phyloP scores from a whole-genome alignment of 2,888 invertebrate genomes.

The Luperina nickerlii region DNA sequence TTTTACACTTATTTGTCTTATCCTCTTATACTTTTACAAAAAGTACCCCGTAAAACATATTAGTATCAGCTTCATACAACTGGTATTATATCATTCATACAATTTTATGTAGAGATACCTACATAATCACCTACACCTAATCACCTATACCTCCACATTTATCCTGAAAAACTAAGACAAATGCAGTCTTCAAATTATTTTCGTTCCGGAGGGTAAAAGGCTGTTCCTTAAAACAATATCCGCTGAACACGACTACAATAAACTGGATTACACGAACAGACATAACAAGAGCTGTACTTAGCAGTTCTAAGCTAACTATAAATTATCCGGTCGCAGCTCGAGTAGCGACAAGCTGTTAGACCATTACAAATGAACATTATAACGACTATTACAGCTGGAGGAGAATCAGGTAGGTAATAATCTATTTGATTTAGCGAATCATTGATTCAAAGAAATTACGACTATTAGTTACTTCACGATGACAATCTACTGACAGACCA shows the following conservation, averaged over 20 bases:
- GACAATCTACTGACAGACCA: background rate
- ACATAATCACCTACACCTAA: too few species aligned
- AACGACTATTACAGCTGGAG: slow-evolving; percentile 14
- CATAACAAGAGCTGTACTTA: slow-evolving; percentile 42
- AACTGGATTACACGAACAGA: slow-evolving; percentile 11
- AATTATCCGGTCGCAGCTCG: slow-evolving; percentile 50
- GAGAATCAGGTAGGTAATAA: slow-evolving; percentile 26
- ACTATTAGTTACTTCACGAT: background rate
- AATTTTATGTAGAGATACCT: background rate
- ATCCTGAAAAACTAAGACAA: background rate
- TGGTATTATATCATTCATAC: background rate
- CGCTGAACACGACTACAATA: slow-evolving; percentile 1
- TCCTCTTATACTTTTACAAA: background rate
- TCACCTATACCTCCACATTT: background rate
- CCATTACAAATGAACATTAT: slow-evolving; percentile 51
- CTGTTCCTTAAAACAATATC: slow-evolving; percentile 1
- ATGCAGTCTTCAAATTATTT: background rate
- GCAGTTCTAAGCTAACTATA: slow-evolving; percentile 43
- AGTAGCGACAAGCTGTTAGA: slow-evolving; percentile 59
- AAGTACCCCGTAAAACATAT: background rate
- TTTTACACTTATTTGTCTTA: background rate
- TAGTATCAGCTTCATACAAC: background rate
- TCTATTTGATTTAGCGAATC: slow-evolving; percentile 28
- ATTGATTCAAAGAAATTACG: slow-evolving; percentile 11
- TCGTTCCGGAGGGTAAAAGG: background rate